Evolutionary conservation across 2,113 vertebrate genomes (phyloP), one percentile per base, ranked within the genome.

Genomic region (Myodes glareolus): DNA sequence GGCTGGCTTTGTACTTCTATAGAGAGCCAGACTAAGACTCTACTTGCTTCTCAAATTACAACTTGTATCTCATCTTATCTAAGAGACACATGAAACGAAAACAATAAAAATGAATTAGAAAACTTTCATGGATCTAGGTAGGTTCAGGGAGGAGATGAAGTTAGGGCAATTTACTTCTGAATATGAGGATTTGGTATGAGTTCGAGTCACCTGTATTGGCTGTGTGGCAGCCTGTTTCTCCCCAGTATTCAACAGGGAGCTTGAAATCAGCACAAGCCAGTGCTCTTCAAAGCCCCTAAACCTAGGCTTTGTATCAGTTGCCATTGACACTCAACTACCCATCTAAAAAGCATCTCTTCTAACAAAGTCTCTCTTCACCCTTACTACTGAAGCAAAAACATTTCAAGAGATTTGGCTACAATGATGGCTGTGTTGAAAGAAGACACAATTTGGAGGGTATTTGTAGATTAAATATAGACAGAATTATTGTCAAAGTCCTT

Each of bases 11-110:
- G 52, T 47, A 45, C 14, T 85, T 89, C 77, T 31, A 87, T 52
- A 90, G 58, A 67, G 72, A 95, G n/a, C 67, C 81, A 91, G 42
- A 89, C 7, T 25, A 25, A 89, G 91, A 42, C 63, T 91, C 72
- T 42, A 17, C 84, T 72, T 77, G 52, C 3, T 21, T 89, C 75
- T 96, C 82, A 93, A 10, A 50, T n/a, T 80, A 88, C 47, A 94
- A 65, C 47, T 82, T 86, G 7, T 72, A 87, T 92, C 50, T 95
- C 89, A 75, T 84, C 63, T 87, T 29, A 94, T 16, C 33, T 91
- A 92, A 87, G 75, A 52, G 68, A 92, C 42, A 92, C 25, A 45
- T 85, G 47, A 86, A 88, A 86, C 81, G 90, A 87, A 95, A 97
- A 94, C 36, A 86, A 39, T 61, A 65, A 68, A 10, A 50, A 84